These are phyloP conservation scores for Lithophane leautieri DNA, from an alignment of 2,888 invertebrate genomes.

Conservation along the genomic window DNA sequence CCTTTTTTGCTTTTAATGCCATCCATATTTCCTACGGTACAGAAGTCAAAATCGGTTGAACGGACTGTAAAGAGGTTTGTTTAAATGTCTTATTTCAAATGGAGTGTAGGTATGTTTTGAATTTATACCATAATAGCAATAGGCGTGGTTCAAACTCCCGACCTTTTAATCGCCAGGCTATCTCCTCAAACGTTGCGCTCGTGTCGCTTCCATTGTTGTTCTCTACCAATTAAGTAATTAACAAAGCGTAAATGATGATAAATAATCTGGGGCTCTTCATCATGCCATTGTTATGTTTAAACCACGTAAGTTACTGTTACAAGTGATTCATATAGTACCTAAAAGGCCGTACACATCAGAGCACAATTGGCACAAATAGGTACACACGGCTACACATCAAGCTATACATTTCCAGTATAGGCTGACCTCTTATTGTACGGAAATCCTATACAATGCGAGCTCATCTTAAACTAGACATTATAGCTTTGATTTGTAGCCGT, in stretches of 20 bases:
- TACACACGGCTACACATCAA: too few relatives aligned
- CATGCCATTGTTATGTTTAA: slow-evolving; percentile 43
- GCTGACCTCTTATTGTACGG: too few relatives aligned
- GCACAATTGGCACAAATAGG: neutral
- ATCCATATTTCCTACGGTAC: too few relatives aligned
- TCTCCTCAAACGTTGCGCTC: slow-evolving; percentile 10
- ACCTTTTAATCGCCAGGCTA: neutral
- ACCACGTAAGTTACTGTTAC: slow-evolving; percentile 22
- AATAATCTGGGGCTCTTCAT: slow-evolving; percentile 36
- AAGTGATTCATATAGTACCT: slow-evolving; percentile 25
- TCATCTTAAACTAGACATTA: too few relatives aligned
- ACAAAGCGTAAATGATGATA: slow-evolving; percentile 48
- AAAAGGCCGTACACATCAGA: neutral
- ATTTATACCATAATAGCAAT: neutral
- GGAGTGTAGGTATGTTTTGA: too few relatives aligned
- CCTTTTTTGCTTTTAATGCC: too few relatives aligned
- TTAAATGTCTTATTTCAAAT: too few relatives aligned
- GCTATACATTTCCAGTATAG: too few relatives aligned
- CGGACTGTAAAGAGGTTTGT: too few relatives aligned
- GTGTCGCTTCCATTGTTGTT: slow-evolving; percentile 41
- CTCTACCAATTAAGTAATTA: slow-evolving; percentile 51
- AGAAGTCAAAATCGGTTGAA: too few relatives aligned
- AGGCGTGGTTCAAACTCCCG: neutral
- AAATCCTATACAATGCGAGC: too few relatives aligned
- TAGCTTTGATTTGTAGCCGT: too few relatives aligned